Evolutionary conservation across 2,888 invertebrate species (phyloP), one percentile per base, ranked within the genome.

Genomic region (Aphidoletes aphidimyza): DNA sequence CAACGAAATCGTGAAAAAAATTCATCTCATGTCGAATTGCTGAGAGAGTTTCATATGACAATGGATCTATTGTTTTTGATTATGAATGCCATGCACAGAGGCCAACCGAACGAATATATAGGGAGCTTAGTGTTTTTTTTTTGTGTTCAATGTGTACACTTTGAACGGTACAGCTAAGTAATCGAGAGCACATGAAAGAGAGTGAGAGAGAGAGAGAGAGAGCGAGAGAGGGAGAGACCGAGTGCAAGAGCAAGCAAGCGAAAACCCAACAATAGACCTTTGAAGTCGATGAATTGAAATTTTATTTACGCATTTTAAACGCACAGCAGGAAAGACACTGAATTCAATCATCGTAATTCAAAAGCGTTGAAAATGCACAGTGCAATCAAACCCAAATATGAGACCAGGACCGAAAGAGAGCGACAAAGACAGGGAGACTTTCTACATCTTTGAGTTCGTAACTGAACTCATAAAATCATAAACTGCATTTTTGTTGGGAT

Each of bases 271-370:
- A n/a, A n/a, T n/a, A n/a, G 81, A 81, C 81, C 37, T 81, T 81
- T 37, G 37, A 81, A 36, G 19, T 17, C 26, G 17, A 19, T 3
- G 9, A 19, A 47, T 17, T 47, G n/a, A 22, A 22, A 81, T 37
- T 36, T 14, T 9, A 81, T 81, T 81, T 81, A 81, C 81, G 81
- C 81, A 81, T 81, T 81, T 37, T 22, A 37, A 37, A 81, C 37
- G 81, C 81, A 81, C 81, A 81, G 81, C 81, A 81, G 81, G 81
- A 81, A 37, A 36, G 1, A 81, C 37, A 81, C n/a, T 37, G 37
- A 81, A 81, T 22, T 36, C 81, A 81, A 81, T 81, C n/a, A 37
- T 81, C 5, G 34, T 34, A 34, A 36, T 36, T 78, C 78, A 78
- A 78, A 78, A 34, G 78, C 78, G 36, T 78, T 78, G 78, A 78